Base-by-base conservation (phyloP, 2,888 invertebrate species). In the Metallyticus violacea region DNA sequence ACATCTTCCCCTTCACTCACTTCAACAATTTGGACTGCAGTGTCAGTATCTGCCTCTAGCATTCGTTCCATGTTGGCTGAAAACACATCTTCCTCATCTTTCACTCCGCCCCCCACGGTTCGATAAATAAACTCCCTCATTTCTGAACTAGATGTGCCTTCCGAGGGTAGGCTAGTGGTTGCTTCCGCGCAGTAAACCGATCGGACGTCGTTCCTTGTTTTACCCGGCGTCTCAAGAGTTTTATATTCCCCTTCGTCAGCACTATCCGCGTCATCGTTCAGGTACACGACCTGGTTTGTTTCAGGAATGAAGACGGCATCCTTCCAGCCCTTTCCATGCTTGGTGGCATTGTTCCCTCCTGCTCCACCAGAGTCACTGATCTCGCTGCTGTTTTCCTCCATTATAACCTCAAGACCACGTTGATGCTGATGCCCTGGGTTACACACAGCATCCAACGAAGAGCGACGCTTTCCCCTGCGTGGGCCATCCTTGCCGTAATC, bases 321-420 rank as follows among this genome's bases (percentile, higher is more conserved):
- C 15, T 85, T 76, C 86, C 88, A 86, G 6, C 77, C 85, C 26
- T 81, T 40, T 3, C 79, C 78, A 28, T 85, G 80, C 26, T 88
- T 86, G 22, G 89, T 89, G n/a, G 85, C 85, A n/a, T n/a, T n/a
- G n/a, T n/a, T n/a, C n/a, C n/a, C n/a, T n/a, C n/a, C n/a, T n/a
- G n/a, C n/a, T n/a, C n/a, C n/a, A 2, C 40, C 40, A 62, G 40
- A 62, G 40, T 90, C 90, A 84, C 89, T 89, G 1, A 89, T 78
- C 40, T 89, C 89, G 82, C 89, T 83, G 40, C 83, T 90, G 40
- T 87, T 89, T 82, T 90, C 90, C 86, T 90, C 90, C 22, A 88
- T 87, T 27, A 90, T 90, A 7, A 89, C 90, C 62, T 90, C 89
- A 15, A 90, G 86, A 81, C 81, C 28, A 3, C 81, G 77, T 62